These are phyloP conservation scores for Pseudochirops cupreus DNA, from an alignment of 2,797 vertebrate genomes.

Conservation along the genomic window DNA sequence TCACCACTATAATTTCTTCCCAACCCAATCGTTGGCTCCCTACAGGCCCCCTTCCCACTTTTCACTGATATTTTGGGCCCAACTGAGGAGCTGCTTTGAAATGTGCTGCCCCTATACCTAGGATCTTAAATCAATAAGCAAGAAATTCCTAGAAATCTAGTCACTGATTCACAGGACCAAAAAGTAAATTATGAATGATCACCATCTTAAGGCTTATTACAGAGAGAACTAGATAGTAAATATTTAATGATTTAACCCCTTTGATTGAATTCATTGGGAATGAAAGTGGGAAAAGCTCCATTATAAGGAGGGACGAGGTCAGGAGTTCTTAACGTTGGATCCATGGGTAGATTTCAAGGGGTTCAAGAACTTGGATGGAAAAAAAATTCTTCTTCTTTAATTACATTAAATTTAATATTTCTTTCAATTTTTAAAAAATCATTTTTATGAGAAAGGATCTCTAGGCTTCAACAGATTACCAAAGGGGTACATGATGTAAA, in stretches of 20 bases:
- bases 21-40: neutral
- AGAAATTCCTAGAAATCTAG: constrained; percentile 76
- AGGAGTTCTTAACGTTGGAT: neutral
- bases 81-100: constrained; percentile 63
- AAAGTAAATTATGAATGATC: constrained; percentile 70
- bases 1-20: constrained; percentile 50
- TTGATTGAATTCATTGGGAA: constrained; percentile 76
- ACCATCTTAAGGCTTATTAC: constrained; percentile 70
- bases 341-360: neutral
- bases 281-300: neutral
- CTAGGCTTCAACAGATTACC: neutral
- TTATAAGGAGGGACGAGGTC: neutral
- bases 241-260: constrained; percentile 75
- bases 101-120: constrained; percentile 48
- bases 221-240: constrained; percentile 78
- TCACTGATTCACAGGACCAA: constrained; percentile 66
- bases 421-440: neutral
- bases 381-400: neutral
- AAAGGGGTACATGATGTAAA: neutral
- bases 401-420: neutral
- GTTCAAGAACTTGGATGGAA: neutral
- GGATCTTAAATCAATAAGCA: constrained; percentile 51
- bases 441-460: neutral
- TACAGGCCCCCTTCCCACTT: neutral
- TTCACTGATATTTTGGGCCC: constrained; percentile 52